Evolutionary conservation across 2,113 vertebrate genomes (phyloP).

Genomic region (Erythrolamprus reginae): DNA sequence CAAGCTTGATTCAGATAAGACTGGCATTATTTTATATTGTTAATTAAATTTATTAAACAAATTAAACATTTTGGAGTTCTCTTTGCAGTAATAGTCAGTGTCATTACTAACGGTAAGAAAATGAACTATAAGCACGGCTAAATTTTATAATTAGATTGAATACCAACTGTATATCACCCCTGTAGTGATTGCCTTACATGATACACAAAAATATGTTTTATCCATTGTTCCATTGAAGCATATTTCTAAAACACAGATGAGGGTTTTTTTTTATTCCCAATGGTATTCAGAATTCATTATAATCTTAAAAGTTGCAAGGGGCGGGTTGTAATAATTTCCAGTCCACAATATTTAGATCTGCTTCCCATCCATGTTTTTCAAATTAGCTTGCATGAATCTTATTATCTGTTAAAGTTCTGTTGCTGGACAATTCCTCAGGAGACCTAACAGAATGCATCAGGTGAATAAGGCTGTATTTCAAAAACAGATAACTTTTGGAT

Average conservation of each 20-base stretch:
- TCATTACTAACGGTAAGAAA: neutral
- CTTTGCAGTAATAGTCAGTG: neutral
- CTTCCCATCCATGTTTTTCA: constrained; percentile 7
- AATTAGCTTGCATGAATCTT: neutral
- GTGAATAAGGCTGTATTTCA: neutral
- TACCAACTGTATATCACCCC: neutral
- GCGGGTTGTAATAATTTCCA: constrained; percentile 16
- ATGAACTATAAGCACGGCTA: neutral
- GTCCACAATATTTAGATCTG: neutral
- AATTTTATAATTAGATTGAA: neutral
- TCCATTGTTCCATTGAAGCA: neutral
- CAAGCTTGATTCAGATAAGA: neutral
- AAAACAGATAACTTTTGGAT: constrained; percentile 11
- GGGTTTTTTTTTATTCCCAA: neutral
- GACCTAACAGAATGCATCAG: neutral
- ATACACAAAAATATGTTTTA: neutral
- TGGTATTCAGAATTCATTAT: neutral
- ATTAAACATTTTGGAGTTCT: neutral
- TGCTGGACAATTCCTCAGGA: constrained; percentile 2
- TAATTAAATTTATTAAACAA: neutral
- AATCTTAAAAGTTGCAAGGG: constrained; percentile 33
- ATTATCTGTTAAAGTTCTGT: constrained; percentile 1
- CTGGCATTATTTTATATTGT: neutral
- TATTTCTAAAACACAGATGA: neutral
- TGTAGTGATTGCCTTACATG: neutral